Evolutionary conservation across 2,888 invertebrate genomes (phyloP), one percentile per base, ranked within the genome.

Genomic region (Gortyna flavago): DNA sequence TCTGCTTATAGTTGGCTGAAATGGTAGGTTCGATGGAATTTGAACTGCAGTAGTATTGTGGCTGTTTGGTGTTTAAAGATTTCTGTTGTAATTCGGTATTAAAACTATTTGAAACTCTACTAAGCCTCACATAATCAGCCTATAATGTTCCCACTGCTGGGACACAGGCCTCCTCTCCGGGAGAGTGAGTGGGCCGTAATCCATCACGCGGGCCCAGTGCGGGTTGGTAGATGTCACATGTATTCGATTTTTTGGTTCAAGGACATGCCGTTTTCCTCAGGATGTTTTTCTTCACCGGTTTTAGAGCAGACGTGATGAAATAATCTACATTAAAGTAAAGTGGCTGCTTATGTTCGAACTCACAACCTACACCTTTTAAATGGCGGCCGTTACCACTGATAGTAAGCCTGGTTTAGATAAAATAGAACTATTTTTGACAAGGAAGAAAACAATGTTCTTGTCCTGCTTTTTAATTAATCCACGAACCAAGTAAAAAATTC

Each of bases 1-100:
- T 75, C 73, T 79, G 80, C 84, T 82, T 85, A 84, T 76, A 75
- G 83, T 73, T 77, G 54, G 76, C 68, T 82, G 57, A 62, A 74
- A 65, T 72, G 16, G 48, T 6, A 9, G 64, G 72, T 70, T 75
- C 70, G 72, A 64, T 59, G 51, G 35, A 64, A 64, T 74, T 64
- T 25, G 48, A 69, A 57, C 54, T 48, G 38, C n/a, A 35, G 16
- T 16, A 9, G 65, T 62, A 44, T 5, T 44, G 32, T 13, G 25
- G 25, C 2, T n/a, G 21, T 9, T 54, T 4, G 6, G 25, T 73
- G 13, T 54, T 35, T 11, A 16, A 8, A 44, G 16, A 25, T 41
- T 62, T 71, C 0, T 21, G 1, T 29, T 70, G 21, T 18, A 16
- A 32, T 38, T 38, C 5, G 6, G n/a, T n/a, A 13, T 13, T n/a